Evolutionary conservation across 2,888 invertebrate genomes (phyloP).

Genomic region (Dolomedes plantarius): DNA sequence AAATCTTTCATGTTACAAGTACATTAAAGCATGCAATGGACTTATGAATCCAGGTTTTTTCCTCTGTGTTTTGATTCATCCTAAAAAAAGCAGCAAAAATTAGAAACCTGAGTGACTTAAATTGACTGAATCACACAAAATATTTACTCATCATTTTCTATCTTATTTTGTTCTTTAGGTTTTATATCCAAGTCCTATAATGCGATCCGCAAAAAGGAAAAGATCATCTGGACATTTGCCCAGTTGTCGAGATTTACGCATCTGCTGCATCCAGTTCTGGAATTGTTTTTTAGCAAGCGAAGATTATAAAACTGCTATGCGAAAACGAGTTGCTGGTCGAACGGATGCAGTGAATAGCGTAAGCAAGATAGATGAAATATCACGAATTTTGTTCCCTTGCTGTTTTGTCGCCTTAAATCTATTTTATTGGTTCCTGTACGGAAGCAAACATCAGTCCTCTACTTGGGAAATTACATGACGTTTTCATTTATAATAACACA

Average conservation of each 20-base stretch:
- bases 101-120: no score
- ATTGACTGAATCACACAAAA: no score
- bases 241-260: slow-evolving; percentile 34
- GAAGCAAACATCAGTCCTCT: slow-evolving; percentile 49
- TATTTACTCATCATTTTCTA: no score
- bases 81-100: no score
- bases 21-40: no score
- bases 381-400: slow-evolving; percentile 82
- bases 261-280: slow-evolving; percentile 71
- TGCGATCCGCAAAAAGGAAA: slow-evolving; percentile 43
- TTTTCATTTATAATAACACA: background rate
- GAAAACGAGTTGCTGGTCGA: slow-evolving; percentile 52
- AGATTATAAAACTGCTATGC: slow-evolving; percentile 72
- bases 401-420: slow-evolving; percentile 91
- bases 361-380: slow-evolving; percentile 80
- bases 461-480: slow-evolving; percentile 51
- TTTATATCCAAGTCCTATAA: slow-evolving; percentile 38
- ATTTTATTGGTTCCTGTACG: slow-evolving; percentile 84
- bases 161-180: no score
- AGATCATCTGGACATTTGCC: slow-evolving; percentile 42
- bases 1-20: no score
- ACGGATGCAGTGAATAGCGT: slow-evolving; percentile 75
- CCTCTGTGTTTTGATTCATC: no score
- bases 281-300: slow-evolving; percentile 72
- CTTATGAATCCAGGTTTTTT: no score